Conservation (phyloP, 2,888 invertebrate genomes). For the Dastarcus helophoroides region DNA sequence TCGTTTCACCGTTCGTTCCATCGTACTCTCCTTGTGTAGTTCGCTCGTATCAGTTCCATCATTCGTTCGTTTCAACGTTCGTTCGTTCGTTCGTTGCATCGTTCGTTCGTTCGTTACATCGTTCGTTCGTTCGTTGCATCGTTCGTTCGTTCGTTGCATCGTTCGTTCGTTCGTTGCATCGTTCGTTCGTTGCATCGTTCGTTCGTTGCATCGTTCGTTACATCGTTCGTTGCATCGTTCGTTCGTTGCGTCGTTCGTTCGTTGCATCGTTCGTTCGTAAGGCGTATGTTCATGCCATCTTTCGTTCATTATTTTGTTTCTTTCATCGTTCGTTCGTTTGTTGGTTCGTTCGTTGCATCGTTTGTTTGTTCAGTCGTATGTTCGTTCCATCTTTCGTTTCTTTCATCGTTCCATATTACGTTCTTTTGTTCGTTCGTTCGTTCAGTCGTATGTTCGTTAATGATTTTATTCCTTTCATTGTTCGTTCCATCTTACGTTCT, state of each 20-base stretch:
- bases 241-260: background rate
- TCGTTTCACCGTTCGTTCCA: too few relatives aligned
- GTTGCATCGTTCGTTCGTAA: background rate
- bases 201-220: background rate
- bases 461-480: too few relatives aligned
- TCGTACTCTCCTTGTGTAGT: background rate
- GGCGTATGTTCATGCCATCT: too few relatives aligned
- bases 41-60: background rate
- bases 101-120: slow-evolving; percentile 2
- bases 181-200: background rate
- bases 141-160: too few relatives aligned
- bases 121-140: background rate
- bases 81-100: background rate
- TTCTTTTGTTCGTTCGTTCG: too few relatives aligned
- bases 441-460: too few relatives aligned
- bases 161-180: background rate
- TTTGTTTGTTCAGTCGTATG: background rate
- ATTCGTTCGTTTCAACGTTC: background rate
- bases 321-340: too few relatives aligned
- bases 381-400: too few relatives aligned
- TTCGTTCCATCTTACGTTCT: too few relatives aligned
- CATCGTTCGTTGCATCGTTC: background rate
- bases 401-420: too few relatives aligned
- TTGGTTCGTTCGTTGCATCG: too few relatives aligned
- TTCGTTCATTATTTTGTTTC: too few relatives aligned